These are phyloP conservation scores for Trichomalopsis sarcophagae DNA, from an alignment of 1,140 invertebrate species.

Conservation along the genomic window DNA sequence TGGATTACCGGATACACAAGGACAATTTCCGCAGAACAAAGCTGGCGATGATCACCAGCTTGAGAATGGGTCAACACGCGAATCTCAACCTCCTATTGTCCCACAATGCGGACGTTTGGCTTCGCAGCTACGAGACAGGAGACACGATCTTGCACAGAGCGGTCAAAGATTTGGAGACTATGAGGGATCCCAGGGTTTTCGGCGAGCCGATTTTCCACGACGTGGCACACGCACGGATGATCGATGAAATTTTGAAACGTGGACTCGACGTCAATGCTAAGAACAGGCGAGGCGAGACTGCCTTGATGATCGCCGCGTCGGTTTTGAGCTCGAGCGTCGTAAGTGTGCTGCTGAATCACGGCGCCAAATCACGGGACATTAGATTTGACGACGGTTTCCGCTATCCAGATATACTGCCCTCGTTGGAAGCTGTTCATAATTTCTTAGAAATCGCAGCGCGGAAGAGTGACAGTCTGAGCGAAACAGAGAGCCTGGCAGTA, in stretches of 20 bases:
- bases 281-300: neutral
- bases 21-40: too few relatives aligned
- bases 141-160: neutral
- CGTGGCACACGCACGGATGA: too few relatives aligned
- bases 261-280: neutral
- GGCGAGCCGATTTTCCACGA: neutral
- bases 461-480: neutral
- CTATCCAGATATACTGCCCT: neutral
- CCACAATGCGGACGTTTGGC: too few relatives aligned
- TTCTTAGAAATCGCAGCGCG: neutral
- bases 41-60: too few relatives aligned
- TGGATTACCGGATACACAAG: too few relatives aligned
- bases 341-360: neutral
- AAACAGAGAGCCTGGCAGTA: neutral
- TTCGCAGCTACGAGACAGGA: too few relatives aligned
- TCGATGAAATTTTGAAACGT: neutral
- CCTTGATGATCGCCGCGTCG: neutral
- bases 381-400: neutral
- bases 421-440: slow-evolving; percentile 5
- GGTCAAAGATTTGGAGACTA: neutral
- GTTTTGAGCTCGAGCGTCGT: neutral
- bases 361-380: neutral
- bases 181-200: neutral
- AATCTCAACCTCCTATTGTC: too few relatives aligned
- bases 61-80: too few relatives aligned